phyloP scores from a whole-genome alignment of 1,140 invertebrate genomes.

The Nautilus pompilius region DNA sequence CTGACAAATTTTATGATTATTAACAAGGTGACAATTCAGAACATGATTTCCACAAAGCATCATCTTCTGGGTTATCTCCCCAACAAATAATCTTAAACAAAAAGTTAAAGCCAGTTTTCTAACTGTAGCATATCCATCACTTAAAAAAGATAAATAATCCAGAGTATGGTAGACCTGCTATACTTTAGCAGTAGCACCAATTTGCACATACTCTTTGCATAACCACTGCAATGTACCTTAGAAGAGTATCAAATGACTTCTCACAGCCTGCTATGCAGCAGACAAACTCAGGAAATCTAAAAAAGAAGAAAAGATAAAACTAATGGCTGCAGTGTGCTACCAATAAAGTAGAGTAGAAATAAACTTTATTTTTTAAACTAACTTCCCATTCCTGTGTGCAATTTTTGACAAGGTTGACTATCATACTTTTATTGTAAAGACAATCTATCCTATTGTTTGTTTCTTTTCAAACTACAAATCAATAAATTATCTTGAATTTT shows the following conservation, averaged over 20 bases:
- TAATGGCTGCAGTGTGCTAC: background rate
- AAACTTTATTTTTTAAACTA: background rate
- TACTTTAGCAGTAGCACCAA: background rate
- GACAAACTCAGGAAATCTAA: slow-evolving; percentile 12
- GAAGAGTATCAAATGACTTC: slow-evolving; percentile 16
- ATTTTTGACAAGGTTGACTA: background rate
- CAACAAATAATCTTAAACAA: background rate
- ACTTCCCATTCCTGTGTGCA: background rate
- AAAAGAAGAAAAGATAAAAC: background rate
- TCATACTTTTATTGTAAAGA: background rate
- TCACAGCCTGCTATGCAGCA: slow-evolving; percentile 21
- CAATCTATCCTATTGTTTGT: background rate
- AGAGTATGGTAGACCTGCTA: background rate
- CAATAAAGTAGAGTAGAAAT: background rate
- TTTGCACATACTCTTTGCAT: background rate
- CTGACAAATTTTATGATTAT: too few relatives aligned
- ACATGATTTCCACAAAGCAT: too few relatives aligned
- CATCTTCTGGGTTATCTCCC: too few relatives aligned
- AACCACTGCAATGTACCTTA: slow-evolving; percentile 13
- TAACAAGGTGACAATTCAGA: too few relatives aligned
- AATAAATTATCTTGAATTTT: too few relatives aligned
- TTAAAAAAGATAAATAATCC: too few relatives aligned
- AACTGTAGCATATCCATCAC: background rate
- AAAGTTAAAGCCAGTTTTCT: background rate
- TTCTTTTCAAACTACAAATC: background rate